Percentiles rank a stretch among this genome's conserved stretches.
Evolutionary conservation across 2,113 vertebrate genomes (phyloP).

Genomic region (Marmota monax): DNA sequence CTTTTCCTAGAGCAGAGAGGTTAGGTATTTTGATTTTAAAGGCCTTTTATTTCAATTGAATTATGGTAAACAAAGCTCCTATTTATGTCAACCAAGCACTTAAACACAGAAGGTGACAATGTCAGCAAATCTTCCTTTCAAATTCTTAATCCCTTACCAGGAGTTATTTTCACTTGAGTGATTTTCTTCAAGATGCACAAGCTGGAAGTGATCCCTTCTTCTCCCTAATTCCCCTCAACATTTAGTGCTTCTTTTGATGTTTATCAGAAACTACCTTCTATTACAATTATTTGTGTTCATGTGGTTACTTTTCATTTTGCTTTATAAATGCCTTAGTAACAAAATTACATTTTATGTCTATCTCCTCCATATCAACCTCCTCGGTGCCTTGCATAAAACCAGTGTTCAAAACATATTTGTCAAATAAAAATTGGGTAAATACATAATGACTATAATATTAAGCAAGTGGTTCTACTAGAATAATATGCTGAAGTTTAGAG

Average conservation of each 20-base stretch:
- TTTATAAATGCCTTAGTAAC: slow-evolving; percentile 7
- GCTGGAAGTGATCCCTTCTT: neutral
- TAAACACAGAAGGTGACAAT: slow-evolving; percentile 60
- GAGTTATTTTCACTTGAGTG: neutral
- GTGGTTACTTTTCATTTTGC: slow-evolving; percentile 10
- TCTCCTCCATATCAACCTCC: neutral
- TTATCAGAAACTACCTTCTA: neutral
- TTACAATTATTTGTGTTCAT: neutral
- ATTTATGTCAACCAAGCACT: slow-evolving; percentile 68
- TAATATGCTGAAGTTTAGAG: slow-evolving; percentile 34
- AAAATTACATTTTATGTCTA: slow-evolving; percentile 24
- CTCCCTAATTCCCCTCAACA: neutral
- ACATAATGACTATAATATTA: neutral
- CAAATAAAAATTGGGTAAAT: neutral
- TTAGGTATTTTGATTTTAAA: slow-evolving; percentile 71
- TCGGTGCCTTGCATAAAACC: slow-evolving; percentile 33
- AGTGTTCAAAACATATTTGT: slow-evolving; percentile 6
- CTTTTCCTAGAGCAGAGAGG: slow-evolving; percentile 42
- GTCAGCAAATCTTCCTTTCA: slow-evolving; percentile 55
- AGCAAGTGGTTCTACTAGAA: neutral
- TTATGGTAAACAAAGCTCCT: slow-evolving; percentile 54
- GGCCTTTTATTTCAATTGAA: slow-evolving; percentile 49
- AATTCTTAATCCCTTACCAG: slow-evolving; percentile 40
- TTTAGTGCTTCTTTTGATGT: neutral
- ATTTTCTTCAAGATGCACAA: neutral